These are phyloP conservation scores for Gallinago stenura DNA, from an alignment of 2,797 vertebrate species.

Conservation along the genomic window DNA sequence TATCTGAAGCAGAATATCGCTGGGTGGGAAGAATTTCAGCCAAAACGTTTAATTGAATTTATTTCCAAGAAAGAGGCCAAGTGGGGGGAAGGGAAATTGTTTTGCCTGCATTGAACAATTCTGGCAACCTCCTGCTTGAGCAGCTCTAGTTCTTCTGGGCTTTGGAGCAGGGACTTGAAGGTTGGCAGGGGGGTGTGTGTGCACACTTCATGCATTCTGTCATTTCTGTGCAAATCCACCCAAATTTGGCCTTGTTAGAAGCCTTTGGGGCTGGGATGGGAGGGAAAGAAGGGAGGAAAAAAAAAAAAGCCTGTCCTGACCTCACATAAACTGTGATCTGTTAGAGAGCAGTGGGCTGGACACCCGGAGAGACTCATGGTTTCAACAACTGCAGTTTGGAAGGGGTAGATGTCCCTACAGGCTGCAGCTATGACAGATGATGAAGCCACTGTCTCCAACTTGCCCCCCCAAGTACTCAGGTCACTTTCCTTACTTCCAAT, in stretches of 20 bases:
- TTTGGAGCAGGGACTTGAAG: constrained; percentile 10
- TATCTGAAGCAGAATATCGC: constrained; percentile 30
- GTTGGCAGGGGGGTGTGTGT: neutral
- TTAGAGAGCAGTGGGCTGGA: neutral
- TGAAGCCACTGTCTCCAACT: neutral
- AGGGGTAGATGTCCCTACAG: neutral
- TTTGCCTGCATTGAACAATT: neutral
- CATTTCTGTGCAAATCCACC: constrained; percentile 43
- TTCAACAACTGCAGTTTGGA: neutral
- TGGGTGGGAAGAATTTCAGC: constrained; percentile 52
- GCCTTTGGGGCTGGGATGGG: neutral
- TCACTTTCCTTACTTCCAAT: neutral
- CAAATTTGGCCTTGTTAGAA: constrained; percentile 54
- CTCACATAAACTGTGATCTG: constrained; percentile 49
- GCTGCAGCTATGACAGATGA: neutral
- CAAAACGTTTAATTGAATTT: constrained; percentile 55
- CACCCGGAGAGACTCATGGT: constrained; percentile 17
- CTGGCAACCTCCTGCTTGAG: constrained; percentile 3
- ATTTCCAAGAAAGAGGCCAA: constrained; percentile 60
- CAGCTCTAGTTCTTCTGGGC: neutral
- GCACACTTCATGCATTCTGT: neutral
- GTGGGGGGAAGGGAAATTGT: constrained; percentile 29
- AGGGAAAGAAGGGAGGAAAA: neutral
- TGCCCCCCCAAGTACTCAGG: neutral
- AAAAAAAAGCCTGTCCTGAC: constrained; percentile 23